Conservation (phyloP, 2,888 invertebrate species). For the Nowickia ferox region DNA sequence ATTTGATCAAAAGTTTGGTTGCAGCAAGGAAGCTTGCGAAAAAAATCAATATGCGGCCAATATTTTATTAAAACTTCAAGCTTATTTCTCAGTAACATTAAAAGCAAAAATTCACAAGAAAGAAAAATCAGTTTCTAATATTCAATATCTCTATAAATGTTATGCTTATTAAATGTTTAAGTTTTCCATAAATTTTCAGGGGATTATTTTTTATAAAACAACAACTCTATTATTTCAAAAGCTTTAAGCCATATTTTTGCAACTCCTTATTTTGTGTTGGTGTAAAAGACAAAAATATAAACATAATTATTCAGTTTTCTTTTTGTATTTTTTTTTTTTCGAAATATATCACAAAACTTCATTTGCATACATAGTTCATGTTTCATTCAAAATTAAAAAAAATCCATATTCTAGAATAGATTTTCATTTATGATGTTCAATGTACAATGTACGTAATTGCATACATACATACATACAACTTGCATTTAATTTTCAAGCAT, state of each 20-base stretch:
- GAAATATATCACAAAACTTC: conserved; percentile 7
- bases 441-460: neutral
- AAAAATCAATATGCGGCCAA: no score
- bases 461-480: neutral
- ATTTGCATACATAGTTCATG: conserved; percentile 3
- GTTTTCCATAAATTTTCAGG: no score
- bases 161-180: no score
- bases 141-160: no score
- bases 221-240: neutral
- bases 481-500: conserved; percentile 13
- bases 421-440: conserved; percentile 13
- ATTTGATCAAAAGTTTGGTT: no score
- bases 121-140: no score
- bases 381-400: neutral
- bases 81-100: no score
- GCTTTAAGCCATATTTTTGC: neutral
- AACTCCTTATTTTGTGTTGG: neutral
- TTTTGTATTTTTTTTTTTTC: neutral
- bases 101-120: no score
- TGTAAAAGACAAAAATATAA: neutral
- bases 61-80: no score
- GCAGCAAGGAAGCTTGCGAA: no score
- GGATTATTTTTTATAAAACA: no score
- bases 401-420: neutral
- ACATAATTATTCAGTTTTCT: conserved; percentile 2